These are phyloP conservation scores for Oreonectes daqikongensis DNA, from an alignment of 2,797 vertebrate species.

Conservation along the genomic window DNA sequence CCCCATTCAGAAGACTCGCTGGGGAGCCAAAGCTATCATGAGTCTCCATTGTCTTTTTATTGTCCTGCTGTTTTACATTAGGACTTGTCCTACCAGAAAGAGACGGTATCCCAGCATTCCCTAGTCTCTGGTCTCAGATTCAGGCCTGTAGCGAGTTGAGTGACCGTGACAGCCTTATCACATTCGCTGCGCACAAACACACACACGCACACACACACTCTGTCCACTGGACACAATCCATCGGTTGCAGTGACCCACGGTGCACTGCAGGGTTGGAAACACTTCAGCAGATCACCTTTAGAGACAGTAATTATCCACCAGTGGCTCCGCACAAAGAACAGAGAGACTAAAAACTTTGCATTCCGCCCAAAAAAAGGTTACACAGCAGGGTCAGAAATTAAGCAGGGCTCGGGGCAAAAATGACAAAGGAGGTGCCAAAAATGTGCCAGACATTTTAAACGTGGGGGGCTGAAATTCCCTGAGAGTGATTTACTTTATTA, in stretches of 20 bases:
- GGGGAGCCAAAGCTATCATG: conserved; percentile 61
- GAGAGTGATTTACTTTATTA: neutral
- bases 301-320: conserved; percentile 57
- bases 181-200: conserved; percentile 13
- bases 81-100: conserved; percentile 57
- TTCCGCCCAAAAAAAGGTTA: conserved; percentile 11
- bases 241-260: conserved; percentile 48
- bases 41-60: conserved; percentile 65
- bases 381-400: conserved; percentile 11
- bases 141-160: conserved; percentile 41
- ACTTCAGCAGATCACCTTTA: conserved; percentile 58
- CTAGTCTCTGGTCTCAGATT: conserved; percentile 48
- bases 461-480: neutral
- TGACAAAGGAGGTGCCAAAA: neutral
- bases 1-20: conserved; percentile 54
- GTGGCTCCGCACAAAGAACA: conserved; percentile 43
- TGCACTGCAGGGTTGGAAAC: conserved; percentile 52
- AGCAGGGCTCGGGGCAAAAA: neutral
- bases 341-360: conserved; percentile 28
- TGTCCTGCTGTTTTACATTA: conserved; percentile 67
- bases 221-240: conserved; percentile 56
- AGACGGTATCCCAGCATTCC: conserved; percentile 51
- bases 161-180: conserved; percentile 58
- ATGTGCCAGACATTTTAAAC: neutral
- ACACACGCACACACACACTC: conserved; percentile 22